These are phyloP conservation scores for Sebastes taczanowskii DNA, from an alignment of 2,797 vertebrate genomes.

Conservation along the genomic window DNA sequence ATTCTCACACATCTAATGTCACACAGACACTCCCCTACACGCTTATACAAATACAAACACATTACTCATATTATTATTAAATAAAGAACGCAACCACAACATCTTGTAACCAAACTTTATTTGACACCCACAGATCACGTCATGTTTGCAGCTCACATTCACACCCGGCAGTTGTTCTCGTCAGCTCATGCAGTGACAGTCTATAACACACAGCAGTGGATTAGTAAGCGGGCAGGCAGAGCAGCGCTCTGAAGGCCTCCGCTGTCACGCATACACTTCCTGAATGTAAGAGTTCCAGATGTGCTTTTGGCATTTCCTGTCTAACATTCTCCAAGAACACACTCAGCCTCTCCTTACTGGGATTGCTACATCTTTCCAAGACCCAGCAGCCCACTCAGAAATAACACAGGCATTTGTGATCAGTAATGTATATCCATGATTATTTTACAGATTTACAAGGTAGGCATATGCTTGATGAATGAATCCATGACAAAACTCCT, in stretches of 20 bases:
- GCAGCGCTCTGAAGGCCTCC: conserved; percentile 56
- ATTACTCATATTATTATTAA: background rate
- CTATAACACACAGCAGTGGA: conserved; percentile 36
- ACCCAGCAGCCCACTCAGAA: conserved; percentile 46
- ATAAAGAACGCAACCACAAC: background rate
- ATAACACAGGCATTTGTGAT: conserved; percentile 27
- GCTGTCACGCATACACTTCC: conserved; percentile 82
- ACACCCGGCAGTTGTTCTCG: conserved; percentile 20
- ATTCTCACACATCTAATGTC: background rate
- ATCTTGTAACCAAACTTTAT: conserved; percentile 36
- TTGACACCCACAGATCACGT: background rate
- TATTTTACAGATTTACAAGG: conserved; percentile 20
- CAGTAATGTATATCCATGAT: conserved; percentile 1
- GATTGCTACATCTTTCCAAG: conserved; percentile 66
- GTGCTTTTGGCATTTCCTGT: conserved; percentile 84
- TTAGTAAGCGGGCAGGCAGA: conserved; percentile 49
- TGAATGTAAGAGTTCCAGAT: conserved; percentile 85
- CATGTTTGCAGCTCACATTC: conserved; percentile 6
- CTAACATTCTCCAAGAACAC: conserved; percentile 80
- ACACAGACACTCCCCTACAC: background rate
- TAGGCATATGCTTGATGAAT: background rate
- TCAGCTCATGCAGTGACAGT: conserved; percentile 35
- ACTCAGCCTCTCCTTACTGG: conserved; percentile 72
- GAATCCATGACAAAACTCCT: conserved; percentile 7
- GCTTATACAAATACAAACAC: background rate